These are phyloP conservation scores for Oceanites oceanicus DNA, from an alignment of 2,113 vertebrate species.

Conservation along the genomic window DNA sequence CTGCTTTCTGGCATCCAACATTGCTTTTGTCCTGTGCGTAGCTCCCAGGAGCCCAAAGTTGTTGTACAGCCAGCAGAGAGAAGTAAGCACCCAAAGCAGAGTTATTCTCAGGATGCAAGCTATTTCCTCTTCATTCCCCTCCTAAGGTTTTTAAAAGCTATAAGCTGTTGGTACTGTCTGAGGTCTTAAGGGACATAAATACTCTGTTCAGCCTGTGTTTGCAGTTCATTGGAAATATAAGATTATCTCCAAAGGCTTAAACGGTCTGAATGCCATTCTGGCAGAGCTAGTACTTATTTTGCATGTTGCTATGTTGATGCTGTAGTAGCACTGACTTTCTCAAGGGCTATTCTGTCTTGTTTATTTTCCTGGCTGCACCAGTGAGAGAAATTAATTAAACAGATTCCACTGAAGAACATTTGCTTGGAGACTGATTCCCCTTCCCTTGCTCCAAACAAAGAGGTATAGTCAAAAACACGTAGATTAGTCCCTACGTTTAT, in stretches of 20 bases:
- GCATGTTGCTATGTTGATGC: neutral
- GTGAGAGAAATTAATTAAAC: constrained; percentile 64
- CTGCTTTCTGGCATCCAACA: neutral
- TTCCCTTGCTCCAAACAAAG: constrained; percentile 56
- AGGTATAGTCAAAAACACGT: neutral
- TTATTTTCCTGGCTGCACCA: neutral
- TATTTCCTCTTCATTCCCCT: neutral
- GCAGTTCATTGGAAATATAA: neutral
- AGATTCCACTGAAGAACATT: constrained; percentile 71
- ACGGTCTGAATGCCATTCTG: neutral
- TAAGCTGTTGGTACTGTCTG: neutral
- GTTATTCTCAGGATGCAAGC: neutral
- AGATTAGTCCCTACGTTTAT: neutral
- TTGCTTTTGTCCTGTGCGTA: neutral
- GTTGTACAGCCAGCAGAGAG: neutral
- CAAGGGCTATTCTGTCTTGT: neutral
- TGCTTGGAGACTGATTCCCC: constrained; percentile 68
- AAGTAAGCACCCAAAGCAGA: neutral
- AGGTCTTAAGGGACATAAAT: neutral
- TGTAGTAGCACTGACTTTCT: neutral
- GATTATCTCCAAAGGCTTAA: constrained; percentile 22
- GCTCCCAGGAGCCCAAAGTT: neutral
- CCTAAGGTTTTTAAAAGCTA: neutral
- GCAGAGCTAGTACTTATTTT: neutral
- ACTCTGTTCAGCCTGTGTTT: neutral